Percentiles rank a stretch among this genome's conserved stretches.
Conservation (phyloP, 2,888 invertebrate genomes). For the Phyto melanocephala region DNA sequence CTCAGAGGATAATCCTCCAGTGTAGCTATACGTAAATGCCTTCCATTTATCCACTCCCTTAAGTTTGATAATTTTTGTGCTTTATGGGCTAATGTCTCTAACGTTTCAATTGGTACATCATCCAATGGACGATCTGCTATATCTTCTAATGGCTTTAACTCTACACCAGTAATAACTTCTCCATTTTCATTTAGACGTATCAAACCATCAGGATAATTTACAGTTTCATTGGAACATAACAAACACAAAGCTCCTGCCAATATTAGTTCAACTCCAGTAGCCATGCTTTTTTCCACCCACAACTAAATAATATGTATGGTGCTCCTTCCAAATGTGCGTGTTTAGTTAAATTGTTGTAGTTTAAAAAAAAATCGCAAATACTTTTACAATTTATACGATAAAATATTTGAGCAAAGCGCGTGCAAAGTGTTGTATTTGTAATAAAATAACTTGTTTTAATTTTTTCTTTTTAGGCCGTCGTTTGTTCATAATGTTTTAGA, state of each 20-base stretch:
- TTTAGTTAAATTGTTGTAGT: not conserved
- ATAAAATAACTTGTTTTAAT: conserved; percentile 19
- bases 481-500: conserved; percentile 53
- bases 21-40: conserved; percentile 75
- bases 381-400: conserved; percentile 15
- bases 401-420: conserved; percentile 26
- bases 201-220: conserved; percentile 64
- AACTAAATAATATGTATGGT: not conserved
- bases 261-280: conserved; percentile 73
- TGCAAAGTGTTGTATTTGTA: conserved; percentile 33
- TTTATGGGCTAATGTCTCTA: conserved; percentile 69
- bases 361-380: not conserved
- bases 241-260: conserved; percentile 74
- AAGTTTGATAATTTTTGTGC: conserved; percentile 67
- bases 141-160: conserved; percentile 29
- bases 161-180: not conserved
- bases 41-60: conserved; percentile 73
- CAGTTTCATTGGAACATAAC: conserved; percentile 69
- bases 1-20: conserved; percentile 83
- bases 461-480: conserved; percentile 56
- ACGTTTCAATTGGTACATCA: conserved; percentile 67
- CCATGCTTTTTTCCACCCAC: conserved; percentile 14
- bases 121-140: conserved; percentile 55
- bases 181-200: conserved; percentile 66
- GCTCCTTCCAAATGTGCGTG: not conserved